Base-by-base conservation (phyloP, 2,113 vertebrate species). In the Phylloscopus trochilus region DNA sequence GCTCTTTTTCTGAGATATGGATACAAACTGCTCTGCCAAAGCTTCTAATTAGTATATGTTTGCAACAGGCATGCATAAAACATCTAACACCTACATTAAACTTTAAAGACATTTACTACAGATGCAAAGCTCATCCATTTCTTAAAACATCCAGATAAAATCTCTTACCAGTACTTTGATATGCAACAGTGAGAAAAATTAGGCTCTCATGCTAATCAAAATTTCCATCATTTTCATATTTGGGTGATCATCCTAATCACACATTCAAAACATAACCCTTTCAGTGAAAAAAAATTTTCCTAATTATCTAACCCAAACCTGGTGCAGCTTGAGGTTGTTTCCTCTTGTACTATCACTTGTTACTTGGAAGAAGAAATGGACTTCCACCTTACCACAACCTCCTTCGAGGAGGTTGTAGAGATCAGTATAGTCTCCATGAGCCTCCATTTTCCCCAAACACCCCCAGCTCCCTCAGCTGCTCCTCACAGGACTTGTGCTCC, bases 71-170 rank as follows among this genome's bases (percentile, higher is more conserved):
- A 81, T 70, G 55, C 47, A 87, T 91, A 74, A 96, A 93, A 87
- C n/a, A 83, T 76, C 51, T 77, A 74, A 77, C 77, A 74, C 28
- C 31, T 74, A 77, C 59, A 74, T 87, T 49, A 87, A 91, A 93
- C 46, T 87, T 90, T 91, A 58, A 82, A 93, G 95, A 84, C 26
- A 68, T 81, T 91, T 92, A 31, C 79, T 81, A 35, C 20, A 47
- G 39, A 59, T 47, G 43, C 33, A 91, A 87, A 92, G 44, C 35
- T 94, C 83, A 59, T 83, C 47, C 35, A 35, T 89, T 89, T 89
- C 77, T 91, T 89, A 81, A 73, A 30, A 33, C 33, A 51, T 39
- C 3, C 23, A 59, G 69, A 47, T 13, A 81, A 74, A 14, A 70
- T 21, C 14, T 77, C 83, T 83, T 66, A 47, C 15, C 27, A 74